Evolutionary conservation across 2,888 invertebrate genomes (phyloP).

Genomic region (Spodoptera picta): DNA sequence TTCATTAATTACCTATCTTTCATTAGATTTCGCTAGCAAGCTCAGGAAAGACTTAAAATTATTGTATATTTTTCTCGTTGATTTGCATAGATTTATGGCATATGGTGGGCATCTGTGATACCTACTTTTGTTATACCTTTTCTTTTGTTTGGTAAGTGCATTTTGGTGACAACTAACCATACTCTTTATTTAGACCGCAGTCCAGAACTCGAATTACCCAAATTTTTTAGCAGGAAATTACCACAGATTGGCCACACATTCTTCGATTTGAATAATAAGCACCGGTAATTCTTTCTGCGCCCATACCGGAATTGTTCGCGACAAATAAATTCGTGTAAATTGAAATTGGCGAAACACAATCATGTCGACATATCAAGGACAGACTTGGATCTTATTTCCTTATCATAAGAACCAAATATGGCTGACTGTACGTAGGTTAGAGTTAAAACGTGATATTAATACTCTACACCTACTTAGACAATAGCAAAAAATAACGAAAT

Average conservation of each 20-base stretch:
- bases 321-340: conserved; percentile 47
- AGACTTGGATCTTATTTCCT: conserved; percentile 52
- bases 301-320: conserved; percentile 43
- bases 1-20: not conserved
- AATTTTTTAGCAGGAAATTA: conserved; percentile 1
- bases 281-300: conserved; percentile 18
- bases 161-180: no score
- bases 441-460: not conserved
- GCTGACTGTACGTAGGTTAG: conserved; percentile 3
- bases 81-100: no score
- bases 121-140: no score
- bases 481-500: not conserved
- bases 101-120: no score
- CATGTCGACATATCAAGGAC: conserved; percentile 59
- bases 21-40: no score
- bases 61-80: no score
- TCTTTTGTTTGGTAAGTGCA: no score
- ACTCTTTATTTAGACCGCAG: no score
- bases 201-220: no score
- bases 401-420: conserved; percentile 10
- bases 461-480: no score
- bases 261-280: conserved; percentile 3
- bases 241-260: conserved; percentile 16
- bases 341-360: conserved; percentile 56
- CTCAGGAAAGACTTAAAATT: no score